These are phyloP conservation scores for Halcyon malimbica DNA, from an alignment of 2,113 vertebrate species.

Conservation along the genomic window DNA sequence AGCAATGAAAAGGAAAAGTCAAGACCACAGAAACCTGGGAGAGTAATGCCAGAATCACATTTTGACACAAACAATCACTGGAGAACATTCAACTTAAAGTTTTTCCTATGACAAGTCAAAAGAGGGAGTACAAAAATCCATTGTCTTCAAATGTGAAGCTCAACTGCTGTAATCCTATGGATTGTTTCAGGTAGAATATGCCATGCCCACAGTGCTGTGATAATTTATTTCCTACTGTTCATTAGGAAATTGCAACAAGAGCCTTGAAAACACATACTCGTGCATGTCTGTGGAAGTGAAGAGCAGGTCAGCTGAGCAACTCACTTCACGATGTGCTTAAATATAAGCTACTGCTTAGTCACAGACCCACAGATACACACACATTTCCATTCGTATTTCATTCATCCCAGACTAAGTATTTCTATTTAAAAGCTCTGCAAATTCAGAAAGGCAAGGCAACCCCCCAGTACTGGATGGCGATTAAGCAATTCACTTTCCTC, in stretches of 20 bases:
- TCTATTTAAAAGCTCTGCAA: neutral
- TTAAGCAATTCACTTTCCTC: slow-evolving; percentile 50
- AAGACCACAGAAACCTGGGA: neutral
- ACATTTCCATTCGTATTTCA: neutral
- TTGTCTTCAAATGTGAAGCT: neutral
- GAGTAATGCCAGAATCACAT: neutral
- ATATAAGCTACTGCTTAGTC: neutral
- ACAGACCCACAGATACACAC: neutral
- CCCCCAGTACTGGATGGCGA: neutral
- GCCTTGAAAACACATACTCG: neutral
- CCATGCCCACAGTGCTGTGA: neutral
- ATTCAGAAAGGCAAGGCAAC: neutral
- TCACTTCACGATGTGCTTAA: neutral
- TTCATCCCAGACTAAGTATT: neutral
- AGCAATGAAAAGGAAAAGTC: neutral
- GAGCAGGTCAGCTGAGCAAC: neutral
- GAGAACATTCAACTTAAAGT: neutral
- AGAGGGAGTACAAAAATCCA: neutral
- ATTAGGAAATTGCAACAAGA: neutral
- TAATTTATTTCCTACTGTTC: neutral
- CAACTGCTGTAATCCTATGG: neutral
- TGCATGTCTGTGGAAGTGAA: neutral
- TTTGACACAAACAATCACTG: neutral
- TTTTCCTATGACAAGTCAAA: neutral
- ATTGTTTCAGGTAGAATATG: neutral